phyloP scores from a whole-genome alignment of 1,140 invertebrate species.

The Eulimnadia texana region DNA sequence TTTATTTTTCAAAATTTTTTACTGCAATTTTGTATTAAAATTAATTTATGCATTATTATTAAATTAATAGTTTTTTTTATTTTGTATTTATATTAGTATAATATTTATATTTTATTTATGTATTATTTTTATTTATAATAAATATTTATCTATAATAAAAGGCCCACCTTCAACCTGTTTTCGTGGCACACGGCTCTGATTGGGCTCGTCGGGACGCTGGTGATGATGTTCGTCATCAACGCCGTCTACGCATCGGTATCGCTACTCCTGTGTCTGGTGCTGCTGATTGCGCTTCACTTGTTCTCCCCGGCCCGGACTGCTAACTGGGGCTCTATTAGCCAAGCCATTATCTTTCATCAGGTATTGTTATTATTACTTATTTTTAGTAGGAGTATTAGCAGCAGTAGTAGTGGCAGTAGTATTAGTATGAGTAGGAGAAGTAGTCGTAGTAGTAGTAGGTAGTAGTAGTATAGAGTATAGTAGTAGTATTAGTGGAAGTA shows the following conservation, averaged over 20 bases:
- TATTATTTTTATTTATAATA: conserved; percentile 16
- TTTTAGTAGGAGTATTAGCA: no score
- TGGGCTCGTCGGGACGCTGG: conserved; percentile 68
- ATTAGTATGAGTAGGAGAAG: no score
- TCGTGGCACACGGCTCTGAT: conserved; percentile 83
- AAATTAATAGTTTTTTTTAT: conserved; percentile 20
- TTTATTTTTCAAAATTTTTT: no score
- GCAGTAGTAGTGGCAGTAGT: no score
- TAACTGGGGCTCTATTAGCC: conserved; percentile 93
- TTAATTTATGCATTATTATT: not conserved
- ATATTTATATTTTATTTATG: conserved; percentile 8
- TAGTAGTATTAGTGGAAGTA: no score
- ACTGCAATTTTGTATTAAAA: no score
- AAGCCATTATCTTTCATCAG: conserved; percentile 98
- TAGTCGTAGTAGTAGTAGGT: no score
- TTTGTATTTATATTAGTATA: not conserved
- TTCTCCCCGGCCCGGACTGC: conserved; percentile 69
- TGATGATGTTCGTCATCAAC: conserved; percentile 94
- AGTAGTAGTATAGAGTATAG: no score
- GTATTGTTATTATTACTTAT: no score
- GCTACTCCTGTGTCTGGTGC: conserved; percentile 67
- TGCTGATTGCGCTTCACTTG: conserved; percentile 79
- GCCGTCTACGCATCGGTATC: conserved; percentile 75
- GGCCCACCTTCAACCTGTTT: conserved; percentile 93
- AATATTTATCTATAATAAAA: conserved; percentile 34